Conservation (phyloP, 2,113 vertebrate species). For the Silurus glanis region DNA sequence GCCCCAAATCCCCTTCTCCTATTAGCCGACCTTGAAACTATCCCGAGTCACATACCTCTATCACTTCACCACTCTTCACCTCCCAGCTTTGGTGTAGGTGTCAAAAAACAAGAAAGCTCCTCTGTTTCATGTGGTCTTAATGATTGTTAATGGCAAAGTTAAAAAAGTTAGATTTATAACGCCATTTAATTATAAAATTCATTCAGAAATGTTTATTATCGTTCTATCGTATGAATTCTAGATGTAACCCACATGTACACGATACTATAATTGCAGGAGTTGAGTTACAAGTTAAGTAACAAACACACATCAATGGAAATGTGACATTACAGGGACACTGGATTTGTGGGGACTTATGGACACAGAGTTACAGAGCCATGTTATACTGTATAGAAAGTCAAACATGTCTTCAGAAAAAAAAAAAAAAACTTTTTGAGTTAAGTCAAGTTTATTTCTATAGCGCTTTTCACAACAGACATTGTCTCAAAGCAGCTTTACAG, state of each 20-base stretch:
- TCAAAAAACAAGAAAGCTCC: background rate
- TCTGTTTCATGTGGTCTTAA: background rate
- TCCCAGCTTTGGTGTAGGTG: constrained; percentile 1
- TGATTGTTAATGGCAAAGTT: background rate
- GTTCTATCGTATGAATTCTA: background rate
- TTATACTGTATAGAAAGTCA: too few relatives aligned
- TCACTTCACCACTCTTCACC: constrained; percentile 52
- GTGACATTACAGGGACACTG: background rate
- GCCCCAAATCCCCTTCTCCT: constrained; percentile 53
- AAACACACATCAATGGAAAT: background rate
- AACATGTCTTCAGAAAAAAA: too few relatives aligned
- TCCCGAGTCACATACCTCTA: constrained; percentile 23
- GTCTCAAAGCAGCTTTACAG: too few relatives aligned
- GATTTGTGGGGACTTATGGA: background rate
- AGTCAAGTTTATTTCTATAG: too few relatives aligned
- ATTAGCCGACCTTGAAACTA: constrained; percentile 61
- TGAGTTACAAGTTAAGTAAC: background rate
- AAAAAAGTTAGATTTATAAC: too few relatives aligned
- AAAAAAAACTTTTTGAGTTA: too few relatives aligned
- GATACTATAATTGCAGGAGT: background rate
- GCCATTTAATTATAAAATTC: background rate
- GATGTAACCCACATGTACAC: background rate
- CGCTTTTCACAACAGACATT: too few relatives aligned
- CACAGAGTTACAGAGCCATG: background rate
- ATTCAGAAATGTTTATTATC: background rate